Conservation (phyloP, 1,140 invertebrate genomes). For the Elymnias hypermnestra region DNA sequence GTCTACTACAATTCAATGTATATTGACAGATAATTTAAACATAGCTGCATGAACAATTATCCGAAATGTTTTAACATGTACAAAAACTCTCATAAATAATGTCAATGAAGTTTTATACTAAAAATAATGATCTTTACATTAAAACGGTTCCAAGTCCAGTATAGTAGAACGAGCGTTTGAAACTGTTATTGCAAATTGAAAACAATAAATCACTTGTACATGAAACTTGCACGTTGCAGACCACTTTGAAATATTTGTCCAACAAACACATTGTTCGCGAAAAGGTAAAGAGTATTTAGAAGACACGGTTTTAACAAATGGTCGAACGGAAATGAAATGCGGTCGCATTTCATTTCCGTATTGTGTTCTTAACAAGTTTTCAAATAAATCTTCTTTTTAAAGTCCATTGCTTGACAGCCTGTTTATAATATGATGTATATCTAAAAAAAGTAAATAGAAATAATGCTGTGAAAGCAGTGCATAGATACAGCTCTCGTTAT, state of each 20-base stretch:
- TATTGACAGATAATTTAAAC: too few relatives aligned
- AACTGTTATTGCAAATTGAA: conserved; percentile 19
- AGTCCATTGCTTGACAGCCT: conserved; percentile 7
- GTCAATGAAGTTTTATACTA: too few relatives aligned
- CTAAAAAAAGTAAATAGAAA: too few relatives aligned
- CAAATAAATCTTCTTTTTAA: conserved; percentile 26
- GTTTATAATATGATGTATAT: too few relatives aligned
- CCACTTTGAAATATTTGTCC: conserved; percentile 26
- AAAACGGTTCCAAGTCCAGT: background rate
- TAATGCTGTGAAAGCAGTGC: too few relatives aligned
- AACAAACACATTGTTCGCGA: conserved; percentile 29
- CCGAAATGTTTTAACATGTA: too few relatives aligned
- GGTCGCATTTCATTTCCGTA: conserved; percentile 12
- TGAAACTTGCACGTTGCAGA: conserved; percentile 12
- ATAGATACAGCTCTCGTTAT: too few relatives aligned
- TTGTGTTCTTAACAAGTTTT: conserved; percentile 24
- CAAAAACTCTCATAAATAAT: too few relatives aligned
- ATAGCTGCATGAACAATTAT: too few relatives aligned
- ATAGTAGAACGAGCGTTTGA: background rate
- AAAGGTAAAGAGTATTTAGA: conserved; percentile 21
- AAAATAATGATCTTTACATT: too few relatives aligned
- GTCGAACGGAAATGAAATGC: conserved; percentile 11
- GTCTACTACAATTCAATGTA: too few relatives aligned
- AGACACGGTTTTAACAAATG: conserved; percentile 19
- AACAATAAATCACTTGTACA: conserved; percentile 14